Conservation (phyloP, 2,113 vertebrate species). For the Oophaga pumilio region DNA sequence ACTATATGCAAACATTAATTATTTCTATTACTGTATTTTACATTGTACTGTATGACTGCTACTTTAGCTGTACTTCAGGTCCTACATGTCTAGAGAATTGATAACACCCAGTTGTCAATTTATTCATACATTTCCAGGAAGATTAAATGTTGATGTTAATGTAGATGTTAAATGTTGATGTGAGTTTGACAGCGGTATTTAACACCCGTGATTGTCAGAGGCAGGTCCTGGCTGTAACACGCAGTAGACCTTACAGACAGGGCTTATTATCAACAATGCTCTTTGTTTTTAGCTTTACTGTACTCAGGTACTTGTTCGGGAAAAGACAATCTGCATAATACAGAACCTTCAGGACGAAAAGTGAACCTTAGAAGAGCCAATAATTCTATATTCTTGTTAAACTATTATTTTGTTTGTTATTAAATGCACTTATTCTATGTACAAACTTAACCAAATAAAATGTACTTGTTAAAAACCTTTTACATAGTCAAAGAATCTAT, state of each 20-base stretch:
- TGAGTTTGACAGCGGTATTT: no score
- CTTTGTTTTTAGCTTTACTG: conserved; percentile 3
- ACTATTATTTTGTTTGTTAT: neutral
- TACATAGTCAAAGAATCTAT: neutral
- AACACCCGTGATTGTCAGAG: no score
- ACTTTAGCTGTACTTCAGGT: no score
- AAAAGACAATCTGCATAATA: neutral
- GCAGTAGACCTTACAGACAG: neutral
- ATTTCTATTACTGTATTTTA: no score
- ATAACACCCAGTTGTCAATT: no score
- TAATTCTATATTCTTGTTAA: neutral
- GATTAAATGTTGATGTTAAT: no score
- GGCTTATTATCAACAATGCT: neutral
- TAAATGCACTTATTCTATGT: neutral
- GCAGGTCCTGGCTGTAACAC: no score
- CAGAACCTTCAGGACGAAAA: neutral
- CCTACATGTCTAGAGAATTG: no score
- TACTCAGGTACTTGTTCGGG: conserved; percentile 17
- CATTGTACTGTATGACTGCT: no score
- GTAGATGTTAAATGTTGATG: no score
- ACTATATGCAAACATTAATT: no score
- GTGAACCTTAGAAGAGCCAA: neutral
- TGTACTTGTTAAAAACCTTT: neutral
- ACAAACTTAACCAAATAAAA: neutral
- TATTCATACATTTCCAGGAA: no score